Evolutionary conservation across 2,888 invertebrate genomes (phyloP), one percentile per base, ranked within the genome.

Genomic region (Caenorhabditis panamensis): DNA sequence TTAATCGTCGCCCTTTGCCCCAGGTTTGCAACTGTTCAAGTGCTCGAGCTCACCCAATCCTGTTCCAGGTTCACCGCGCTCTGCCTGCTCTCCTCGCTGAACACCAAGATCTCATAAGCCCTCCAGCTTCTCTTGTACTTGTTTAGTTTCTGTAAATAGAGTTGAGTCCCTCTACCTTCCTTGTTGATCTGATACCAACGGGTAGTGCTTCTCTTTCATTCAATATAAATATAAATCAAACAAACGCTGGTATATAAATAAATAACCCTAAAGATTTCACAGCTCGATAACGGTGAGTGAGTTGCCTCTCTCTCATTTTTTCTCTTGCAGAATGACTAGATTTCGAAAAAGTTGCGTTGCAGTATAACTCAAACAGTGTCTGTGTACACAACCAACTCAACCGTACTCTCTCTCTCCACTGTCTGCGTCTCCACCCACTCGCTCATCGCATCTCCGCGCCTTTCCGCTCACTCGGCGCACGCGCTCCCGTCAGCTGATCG

Each of bases 1-100:
- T 58, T 79, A 0, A 64, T 86, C 22, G 54, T 86, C 0, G 82
- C 87, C 1, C 66, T 86, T 6, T 73, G 82, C 16, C 86, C 87
- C 22, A 83, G 83, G 82, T 84, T 31, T n/a, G 24, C 16, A n/a
- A 9, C 31, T 22, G 36, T 31, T n/a, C 16, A n/a, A 53, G 26
- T 47, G 6, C 1, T 9, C 24, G n/a, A 59, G 20, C 31, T 9
- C 4, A 31, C 31, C 31, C 5, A 31, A 31, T 31, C 31, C 9
- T 9, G 31, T 79, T 79, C 13, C 68, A 79, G 79, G 58, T 79
- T 79, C 58, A 71, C 71, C 16, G 64, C 78, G 0, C 44, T 41
- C 22, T 78, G 78, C 18, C 73, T 73, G 22, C 31, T 73, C 31
- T 59, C 64, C 9, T 73, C 73, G 1, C 49, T 73, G 41, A 73